These are phyloP conservation scores for Sphaerodactylus townsendi DNA, from an alignment of 2,113 vertebrate species.

Conservation along the genomic window DNA sequence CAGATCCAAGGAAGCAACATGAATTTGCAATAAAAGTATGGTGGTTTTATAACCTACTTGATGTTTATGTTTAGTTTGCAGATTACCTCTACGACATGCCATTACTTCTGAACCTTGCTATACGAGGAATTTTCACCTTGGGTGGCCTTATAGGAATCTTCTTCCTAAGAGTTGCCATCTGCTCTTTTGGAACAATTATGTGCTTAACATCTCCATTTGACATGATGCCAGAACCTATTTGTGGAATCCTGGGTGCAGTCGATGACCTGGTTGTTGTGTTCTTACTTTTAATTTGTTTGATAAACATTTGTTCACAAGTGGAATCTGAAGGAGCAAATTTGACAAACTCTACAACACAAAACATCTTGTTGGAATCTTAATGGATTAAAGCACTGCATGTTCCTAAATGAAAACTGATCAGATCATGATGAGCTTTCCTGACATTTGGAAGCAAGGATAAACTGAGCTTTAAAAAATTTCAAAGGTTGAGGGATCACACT, in stretches of 20 bases:
- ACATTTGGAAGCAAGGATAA: not conserved
- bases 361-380: conserved; percentile 45
- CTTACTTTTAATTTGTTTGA: conserved; percentile 79
- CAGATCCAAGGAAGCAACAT: not conserved
- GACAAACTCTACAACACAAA: conserved; percentile 39
- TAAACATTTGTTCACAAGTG: conserved; percentile 82
- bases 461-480: conserved; percentile 9
- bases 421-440: not conserved
- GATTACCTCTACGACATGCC: conserved; percentile 80
- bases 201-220: conserved; percentile 72
- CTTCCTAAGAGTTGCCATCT: conserved; percentile 76
- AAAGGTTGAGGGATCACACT: conserved; percentile 10
- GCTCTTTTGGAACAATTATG: conserved; percentile 73
- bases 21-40: not conserved
- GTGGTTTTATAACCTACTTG: not conserved
- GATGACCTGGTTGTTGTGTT: conserved; percentile 80
- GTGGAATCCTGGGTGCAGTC: conserved; percentile 72
- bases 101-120: conserved; percentile 70
- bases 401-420: not conserved
- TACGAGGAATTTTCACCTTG: conserved; percentile 72
- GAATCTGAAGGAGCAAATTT: conserved; percentile 61
- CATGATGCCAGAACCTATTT: conserved; percentile 68
- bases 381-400: not conserved
- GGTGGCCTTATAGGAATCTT: conserved; percentile 78
- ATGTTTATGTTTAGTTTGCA: conserved; percentile 67